Conservation (phyloP, 2,888 invertebrate genomes). For the Agrilus biguttatus region DNA sequence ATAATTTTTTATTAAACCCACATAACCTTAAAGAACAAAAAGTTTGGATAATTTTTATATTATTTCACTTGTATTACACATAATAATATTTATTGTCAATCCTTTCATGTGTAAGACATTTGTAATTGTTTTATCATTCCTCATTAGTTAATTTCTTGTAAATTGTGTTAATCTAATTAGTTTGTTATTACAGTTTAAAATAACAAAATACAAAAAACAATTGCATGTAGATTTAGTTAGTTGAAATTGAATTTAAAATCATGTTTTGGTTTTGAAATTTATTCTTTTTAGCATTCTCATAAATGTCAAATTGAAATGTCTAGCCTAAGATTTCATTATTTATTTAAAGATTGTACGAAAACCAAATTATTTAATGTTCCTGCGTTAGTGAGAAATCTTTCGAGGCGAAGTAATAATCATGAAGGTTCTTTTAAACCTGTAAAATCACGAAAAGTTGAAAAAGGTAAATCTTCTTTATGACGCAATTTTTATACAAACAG, state of each 20-base stretch:
- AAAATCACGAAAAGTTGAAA: slow-evolving; percentile 18
- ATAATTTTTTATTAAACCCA: no score
- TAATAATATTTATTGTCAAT: no score
- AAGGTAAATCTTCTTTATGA: slow-evolving; percentile 15
- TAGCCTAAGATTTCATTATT: slow-evolving; percentile 4
- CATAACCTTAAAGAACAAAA: no score
- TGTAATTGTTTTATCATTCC: no score
- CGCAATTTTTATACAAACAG: slow-evolving; percentile 7
- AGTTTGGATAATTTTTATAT: no score
- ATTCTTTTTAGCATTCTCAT: not conserved
- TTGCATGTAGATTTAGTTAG: not conserved
- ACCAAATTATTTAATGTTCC: slow-evolving; percentile 7
- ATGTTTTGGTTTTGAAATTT: not conserved
- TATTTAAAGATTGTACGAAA: slow-evolving; percentile 11
- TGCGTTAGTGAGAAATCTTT: slow-evolving; percentile 18
- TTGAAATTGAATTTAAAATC: no score
- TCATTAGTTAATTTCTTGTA: no score
- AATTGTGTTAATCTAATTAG: no score
- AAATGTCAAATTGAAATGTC: slow-evolving; percentile 1
- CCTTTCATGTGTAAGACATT: no score
- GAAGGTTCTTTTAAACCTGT: slow-evolving; percentile 24
- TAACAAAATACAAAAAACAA: no score
- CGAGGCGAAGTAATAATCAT: slow-evolving; percentile 21
- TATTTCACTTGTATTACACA: no score
- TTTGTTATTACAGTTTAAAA: no score